Evolutionary conservation across 2,888 invertebrate genomes (phyloP), one percentile per base, ranked within the genome.

Genomic region (Desoria tigrina): DNA sequence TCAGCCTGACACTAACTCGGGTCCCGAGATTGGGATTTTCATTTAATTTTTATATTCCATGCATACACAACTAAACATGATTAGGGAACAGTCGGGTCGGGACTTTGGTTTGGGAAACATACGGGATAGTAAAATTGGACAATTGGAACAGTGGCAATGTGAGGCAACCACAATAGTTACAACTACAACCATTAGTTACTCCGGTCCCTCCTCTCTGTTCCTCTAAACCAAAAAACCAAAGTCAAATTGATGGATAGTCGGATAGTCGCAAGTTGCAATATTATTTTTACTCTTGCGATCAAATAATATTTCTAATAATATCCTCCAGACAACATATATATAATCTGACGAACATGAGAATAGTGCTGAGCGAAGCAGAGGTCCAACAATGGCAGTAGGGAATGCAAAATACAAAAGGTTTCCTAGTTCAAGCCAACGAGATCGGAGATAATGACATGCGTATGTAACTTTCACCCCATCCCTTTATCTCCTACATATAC

Each of bases 391-490:
- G 18, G 42, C n/a, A n/a, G n/a, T n/a, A 55, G 21, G 21, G 21
- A 6, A 27, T 55, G 14, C 18, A 37, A 27, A 7, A 57, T 42
- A 26, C 57, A 57, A 28, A 54, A 14, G 23, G 26, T 24, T 51
- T 14, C 51, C n/a, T 21, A 14, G 26, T 27, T n/a, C 45, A 45
- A n/a, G 32, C 4, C 32, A n/a, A 45, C n/a, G 55, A 55, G 55
- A 55, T 55, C 14, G 14, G 32, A 28, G 55, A 55, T 55, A 28
- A 26, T 55, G 32, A 55, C 28, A 55, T 28, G 18, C 27, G 55
- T 27, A 57, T 37, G n/a, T 21, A 59, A 42, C 63, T 66, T 63
- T 66, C 63, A 64, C 68, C 62, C 62, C 53, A 63, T 51, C 61
- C 45, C 23, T 51, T 49, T 50, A 60, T 63, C 61, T 45, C 57